Conservation (phyloP, 2,888 invertebrate species). For the Crematogaster levior region DNA sequence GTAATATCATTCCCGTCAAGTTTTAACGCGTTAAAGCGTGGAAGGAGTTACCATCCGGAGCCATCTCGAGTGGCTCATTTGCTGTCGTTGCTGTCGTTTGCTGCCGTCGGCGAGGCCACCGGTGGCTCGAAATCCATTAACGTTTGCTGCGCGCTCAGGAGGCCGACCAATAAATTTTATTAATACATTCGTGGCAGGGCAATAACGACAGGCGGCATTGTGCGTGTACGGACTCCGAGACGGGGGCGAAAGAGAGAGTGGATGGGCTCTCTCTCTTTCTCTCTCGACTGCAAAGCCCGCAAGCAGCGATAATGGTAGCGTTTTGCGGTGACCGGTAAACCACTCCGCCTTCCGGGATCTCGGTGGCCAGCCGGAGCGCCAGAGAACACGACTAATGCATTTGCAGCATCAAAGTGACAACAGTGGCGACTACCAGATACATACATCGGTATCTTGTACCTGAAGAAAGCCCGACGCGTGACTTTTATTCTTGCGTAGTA, state of each 20-base stretch:
- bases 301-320: constrained; percentile 77
- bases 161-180: constrained; percentile 83
- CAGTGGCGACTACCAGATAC: constrained; percentile 63
- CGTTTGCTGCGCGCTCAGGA: constrained; percentile 77
- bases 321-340: constrained; percentile 74
- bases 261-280: neutral
- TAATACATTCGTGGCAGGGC: constrained; percentile 81
- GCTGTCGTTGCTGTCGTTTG: constrained; percentile 71
- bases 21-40: constrained; percentile 75
- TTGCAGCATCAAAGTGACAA: constrained; percentile 70
- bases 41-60: constrained; percentile 65
- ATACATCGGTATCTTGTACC: constrained; percentile 63
- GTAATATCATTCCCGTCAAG: constrained; percentile 69
- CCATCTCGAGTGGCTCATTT: constrained; percentile 71
- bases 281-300: constrained; percentile 74
- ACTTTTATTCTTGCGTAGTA: constrained; percentile 47
- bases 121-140: constrained; percentile 83
- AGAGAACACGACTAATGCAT: constrained; percentile 73
- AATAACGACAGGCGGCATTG: constrained; percentile 80
- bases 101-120: constrained; percentile 74
- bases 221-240: constrained; percentile 54
- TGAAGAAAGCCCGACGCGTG: constrained; percentile 23
- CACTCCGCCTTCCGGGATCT: constrained; percentile 78
- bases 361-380: constrained; percentile 60
- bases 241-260: neutral